A percentile compares a stretch with the other conserved stretches of the same genome.
These are phyloP conservation scores for Neogobius melanostomus DNA, from an alignment of 2,113 vertebrate species.

Conservation along the genomic window DNA sequence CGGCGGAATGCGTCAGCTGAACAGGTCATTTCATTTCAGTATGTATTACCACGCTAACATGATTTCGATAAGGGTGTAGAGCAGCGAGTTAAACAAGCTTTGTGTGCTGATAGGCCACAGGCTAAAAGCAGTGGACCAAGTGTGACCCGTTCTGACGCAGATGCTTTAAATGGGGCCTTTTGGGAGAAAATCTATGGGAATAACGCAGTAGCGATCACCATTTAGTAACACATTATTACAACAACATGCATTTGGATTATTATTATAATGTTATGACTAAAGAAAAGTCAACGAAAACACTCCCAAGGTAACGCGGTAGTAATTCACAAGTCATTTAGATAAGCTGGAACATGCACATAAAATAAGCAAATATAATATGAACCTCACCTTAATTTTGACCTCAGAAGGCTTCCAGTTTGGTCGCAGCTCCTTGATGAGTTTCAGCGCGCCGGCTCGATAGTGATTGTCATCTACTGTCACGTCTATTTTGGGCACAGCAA, in stretches of 20 bases:
- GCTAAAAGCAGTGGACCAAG: neutral
- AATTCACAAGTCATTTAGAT: too few relatives aligned
- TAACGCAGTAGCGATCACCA: neutral
- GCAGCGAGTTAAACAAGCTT: neutral
- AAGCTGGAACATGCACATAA: too few relatives aligned
- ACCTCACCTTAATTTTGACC: conserved; percentile 78
- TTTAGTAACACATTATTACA: neutral
- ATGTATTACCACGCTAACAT: neutral
- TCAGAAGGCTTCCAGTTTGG: conserved; percentile 78
- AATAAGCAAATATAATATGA: neutral
- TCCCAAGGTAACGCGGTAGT: too few relatives aligned
- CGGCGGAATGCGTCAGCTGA: neutral
- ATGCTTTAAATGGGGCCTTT: conserved; percentile 19
- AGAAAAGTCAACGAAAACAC: too few relatives aligned
- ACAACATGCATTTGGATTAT: neutral
- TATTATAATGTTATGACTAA: too few relatives aligned
- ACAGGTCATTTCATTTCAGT: neutral
- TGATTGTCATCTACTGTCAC: conserved; percentile 78
- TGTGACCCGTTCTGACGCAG: conserved; percentile 55
- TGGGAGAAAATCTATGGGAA: conserved; percentile 13
- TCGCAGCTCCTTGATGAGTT: conserved; percentile 75
- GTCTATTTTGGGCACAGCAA: conserved; percentile 76
- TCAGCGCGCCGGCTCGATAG: conserved; percentile 72
- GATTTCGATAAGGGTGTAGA: too few relatives aligned
- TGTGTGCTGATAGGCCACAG: neutral